Base-by-base conservation (phyloP, 30 jellyfish, hydroid and myxozoan genomes). In the Calvadosia cruxmelitensis region DNA sequence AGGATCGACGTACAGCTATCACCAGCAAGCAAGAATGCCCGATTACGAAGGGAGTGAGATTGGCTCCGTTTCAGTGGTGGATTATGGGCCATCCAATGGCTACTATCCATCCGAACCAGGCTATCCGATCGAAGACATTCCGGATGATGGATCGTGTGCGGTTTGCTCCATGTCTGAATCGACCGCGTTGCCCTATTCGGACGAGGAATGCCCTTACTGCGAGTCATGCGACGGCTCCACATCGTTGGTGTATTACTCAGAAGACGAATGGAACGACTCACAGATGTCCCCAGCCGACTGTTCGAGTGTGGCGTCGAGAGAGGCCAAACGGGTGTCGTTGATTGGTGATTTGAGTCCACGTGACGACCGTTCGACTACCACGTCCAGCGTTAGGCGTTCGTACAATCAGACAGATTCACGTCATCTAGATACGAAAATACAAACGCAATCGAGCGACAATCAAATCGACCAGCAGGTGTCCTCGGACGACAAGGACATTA, bases 121-220 rank as follows among this genome's bases (percentile, higher is more conserved):
- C 57, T 42, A 42, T 20, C 57, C 57, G 20, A 20, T 5, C 15
- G 15, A 42, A 42, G 57, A 42, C 64, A 27, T 73, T 0, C 85
- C 33, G 25, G 93, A 81, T 64, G 72, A 83, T 53, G 93, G 72
- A 67, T 62, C 68, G 23, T 81, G 86, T 62, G 74, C 82, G 16
- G 66, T 64, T 76, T 78, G 67, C 32, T 52, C 93, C 2, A 64
- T 70, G 57, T 42, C 57, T 42, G 57, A 42, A 27, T 70, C 93
- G 20, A 66, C 85, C 15, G 69, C 78, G 3, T 72, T 70, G 33
- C 50, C 72, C 12, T 81, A 79, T 35, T 81, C 93, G 16, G 93
- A 81, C 67, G 93, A 81, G 24, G 93, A 81, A 29, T 81, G 93
- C 76, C 84, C 66, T 64, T 81, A 72, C 33, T 81, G 69, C 68